Percentiles rank a stretch among this genome's conserved stretches.
phyloP scores from a whole-genome alignment of 2,888 invertebrate genomes.

The Tubulanus polymorphus region DNA sequence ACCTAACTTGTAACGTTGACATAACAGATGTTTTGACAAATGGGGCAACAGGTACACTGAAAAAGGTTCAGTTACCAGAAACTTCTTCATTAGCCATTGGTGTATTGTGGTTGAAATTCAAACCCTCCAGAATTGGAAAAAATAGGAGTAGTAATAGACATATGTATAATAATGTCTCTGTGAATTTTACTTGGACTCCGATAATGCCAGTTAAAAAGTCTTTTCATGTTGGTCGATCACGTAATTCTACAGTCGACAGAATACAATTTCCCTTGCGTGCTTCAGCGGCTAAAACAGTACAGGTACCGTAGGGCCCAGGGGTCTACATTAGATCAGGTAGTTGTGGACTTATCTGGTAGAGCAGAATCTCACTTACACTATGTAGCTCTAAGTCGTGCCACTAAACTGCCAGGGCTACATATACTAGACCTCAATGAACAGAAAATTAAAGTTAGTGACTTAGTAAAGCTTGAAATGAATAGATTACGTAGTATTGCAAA shows the following conservation, averaged over 20 bases:
- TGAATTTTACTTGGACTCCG: conserved; percentile 18
- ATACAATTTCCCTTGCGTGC: conserved; percentile 19
- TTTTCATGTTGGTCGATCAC: conserved; percentile 11
- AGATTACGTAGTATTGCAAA: too few species aligned
- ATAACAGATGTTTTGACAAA: conserved; percentile 23
- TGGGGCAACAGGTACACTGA: conserved; percentile 21
- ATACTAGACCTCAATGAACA: conserved; percentile 11
- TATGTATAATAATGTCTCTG: conserved; percentile 9
- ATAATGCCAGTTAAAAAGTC: conserved; percentile 14
- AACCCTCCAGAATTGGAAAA: conserved; percentile 11
- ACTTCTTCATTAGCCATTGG: too few species aligned
- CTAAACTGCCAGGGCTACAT: conserved; percentile 17
- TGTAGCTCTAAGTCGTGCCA: conserved; percentile 22
- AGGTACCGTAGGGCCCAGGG: conserved; percentile 24
- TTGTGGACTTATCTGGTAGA: conserved; percentile 19
- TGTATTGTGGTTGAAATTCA: conserved; percentile 18
- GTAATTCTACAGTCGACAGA: conserved; percentile 11
- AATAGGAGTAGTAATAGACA: conserved; percentile 13
- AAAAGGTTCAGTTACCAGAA: conserved; percentile 20
- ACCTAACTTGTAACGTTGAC: conserved; percentile 19
- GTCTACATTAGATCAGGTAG: conserved; percentile 18
- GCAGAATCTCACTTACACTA: conserved; percentile 15
- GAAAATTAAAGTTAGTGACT: neutral
- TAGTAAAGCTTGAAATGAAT: neutral
- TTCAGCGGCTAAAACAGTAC: conserved; percentile 22